Evolutionary conservation across 2,888 invertebrate genomes (phyloP).

Genomic region (Petrolisthes cinctipes): DNA sequence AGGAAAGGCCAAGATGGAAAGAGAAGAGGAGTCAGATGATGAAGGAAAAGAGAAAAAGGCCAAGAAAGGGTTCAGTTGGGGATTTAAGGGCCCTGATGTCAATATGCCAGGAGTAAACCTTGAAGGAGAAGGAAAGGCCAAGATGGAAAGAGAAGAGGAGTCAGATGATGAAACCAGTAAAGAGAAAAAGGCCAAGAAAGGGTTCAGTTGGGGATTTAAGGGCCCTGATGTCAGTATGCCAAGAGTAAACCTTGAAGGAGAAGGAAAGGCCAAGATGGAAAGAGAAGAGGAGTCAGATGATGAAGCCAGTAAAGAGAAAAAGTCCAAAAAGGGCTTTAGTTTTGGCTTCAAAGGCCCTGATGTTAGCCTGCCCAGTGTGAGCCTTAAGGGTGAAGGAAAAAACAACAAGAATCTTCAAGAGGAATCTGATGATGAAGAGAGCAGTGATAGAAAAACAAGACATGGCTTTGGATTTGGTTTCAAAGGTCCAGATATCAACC

Average conservation of each 20-base stretch:
- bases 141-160: slow-evolving; percentile 7
- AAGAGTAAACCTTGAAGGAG: slow-evolving; percentile 3
- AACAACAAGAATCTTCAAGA: slow-evolving; percentile 5
- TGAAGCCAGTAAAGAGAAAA: not conserved
- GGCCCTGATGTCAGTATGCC: slow-evolving; percentile 25
- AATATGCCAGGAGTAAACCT: slow-evolving; percentile 37
- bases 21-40: slow-evolving; percentile 13
- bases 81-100: slow-evolving; percentile 40
- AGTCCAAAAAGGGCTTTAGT: slow-evolving; percentile 12
- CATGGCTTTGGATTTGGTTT: slow-evolving; percentile 33
- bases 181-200: slow-evolving; percentile 12
- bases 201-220: slow-evolving; percentile 19
- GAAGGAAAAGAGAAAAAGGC: not conserved
- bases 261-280: slow-evolving; percentile 9
- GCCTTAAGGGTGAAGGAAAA: not conserved
- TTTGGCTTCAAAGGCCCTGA: slow-evolving; percentile 44
- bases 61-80: slow-evolving; percentile 22
- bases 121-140: not conserved
- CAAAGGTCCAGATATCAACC: slow-evolving; percentile 31
- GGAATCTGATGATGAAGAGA: slow-evolving; percentile 31
- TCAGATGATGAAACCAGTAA: slow-evolving; percentile 13
- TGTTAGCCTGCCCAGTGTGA: slow-evolving; percentile 28
- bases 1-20: slow-evolving; percentile 10
- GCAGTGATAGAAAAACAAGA: slow-evolving; percentile 11
- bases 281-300: slow-evolving; percentile 16